Evolutionary conservation across 2,888 invertebrate species (phyloP), one percentile per base, ranked within the genome.

Genomic region (Cosmorhoe ocellata): DNA sequence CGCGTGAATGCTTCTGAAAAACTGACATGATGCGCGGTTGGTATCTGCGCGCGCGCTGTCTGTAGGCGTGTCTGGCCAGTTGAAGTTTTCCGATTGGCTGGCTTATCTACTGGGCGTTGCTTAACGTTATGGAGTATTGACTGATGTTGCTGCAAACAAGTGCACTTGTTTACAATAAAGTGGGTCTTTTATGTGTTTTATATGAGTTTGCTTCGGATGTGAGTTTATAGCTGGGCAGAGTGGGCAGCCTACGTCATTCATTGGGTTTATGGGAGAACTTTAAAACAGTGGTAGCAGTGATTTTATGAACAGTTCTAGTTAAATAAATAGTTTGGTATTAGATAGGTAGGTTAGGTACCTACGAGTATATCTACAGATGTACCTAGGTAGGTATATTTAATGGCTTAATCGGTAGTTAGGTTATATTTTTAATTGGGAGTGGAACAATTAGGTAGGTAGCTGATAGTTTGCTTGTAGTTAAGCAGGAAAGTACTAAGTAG

Each of bases 141-240:
- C 76, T 84, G 84, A 75, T 69, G 67, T 62, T 62, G 76, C 76
- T 84, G 77, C 74, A 78, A 76, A 76, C 80, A 82, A 79, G 74
- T 81, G 81, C 78, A 82, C 72, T 86, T 89, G 89, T 88, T 88
- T 90, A 88, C 82, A 84, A 82, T 85, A 85, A 84, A 88, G 70
- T 80, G 77, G 67, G 71, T 75, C 73, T 76, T 81, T 86, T 84
- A 87, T 87, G 82, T 79, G 79, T 85, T 87, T 88, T 89, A 87
- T 89, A 88, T 81, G 80, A 76, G 76, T 84, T 79, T 75, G 75
- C 81, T 81, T 77, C 73, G 74, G 73, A 80, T 81, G 78, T 62
- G 72, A 80, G 81, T 88, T 87, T 80, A 88, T 84, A 79, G 74
- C 74, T 60, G 65, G 71, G 61, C 58, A 66, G 71, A 74, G 74